Percentiles rank a stretch among this genome's conserved stretches.
phyloP scores from a whole-genome alignment of 92 coral and sea anemone genomes.

The Nematostella vectensis region DNA sequence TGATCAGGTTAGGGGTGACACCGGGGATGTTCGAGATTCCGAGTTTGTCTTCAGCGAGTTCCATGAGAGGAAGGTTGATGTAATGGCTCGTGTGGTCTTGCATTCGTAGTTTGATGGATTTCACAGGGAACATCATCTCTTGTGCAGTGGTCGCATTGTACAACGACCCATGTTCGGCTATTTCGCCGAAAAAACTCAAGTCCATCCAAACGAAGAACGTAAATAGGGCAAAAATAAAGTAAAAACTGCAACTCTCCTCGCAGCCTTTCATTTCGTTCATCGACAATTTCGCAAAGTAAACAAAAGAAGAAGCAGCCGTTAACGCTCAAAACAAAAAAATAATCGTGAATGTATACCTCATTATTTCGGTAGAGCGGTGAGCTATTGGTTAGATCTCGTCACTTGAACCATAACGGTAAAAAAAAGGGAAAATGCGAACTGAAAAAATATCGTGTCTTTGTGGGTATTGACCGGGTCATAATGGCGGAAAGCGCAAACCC shows the following conservation, averaged over 20 bases:
- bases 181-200: constrained; percentile 82
- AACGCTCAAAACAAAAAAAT: background rate
- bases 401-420: too few species aligned
- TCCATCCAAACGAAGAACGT: constrained; percentile 95
- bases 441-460: too few species aligned
- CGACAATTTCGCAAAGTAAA: too few species aligned
- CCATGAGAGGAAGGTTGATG: constrained; percentile 66
- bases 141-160: constrained; percentile 53
- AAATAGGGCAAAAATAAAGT: constrained; percentile 70
- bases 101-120: constrained; percentile 77
- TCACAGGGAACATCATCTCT: constrained; percentile 76
- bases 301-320: background rate
- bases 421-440: too few species aligned
- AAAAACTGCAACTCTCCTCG: constrained; percentile 84
- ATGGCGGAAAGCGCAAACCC: too few species aligned
- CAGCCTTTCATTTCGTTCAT: constrained; percentile 62
- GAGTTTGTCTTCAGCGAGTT: constrained; percentile 58
- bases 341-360: background rate
- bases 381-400: too few species aligned
- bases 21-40: constrained; percentile 62
- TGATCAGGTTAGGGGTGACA: constrained; percentile 78
- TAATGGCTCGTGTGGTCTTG: constrained; percentile 90
- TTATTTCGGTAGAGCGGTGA: too few species aligned
- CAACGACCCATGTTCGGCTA: constrained; percentile 72
- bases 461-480: too few species aligned